Percentiles rank a stretch among this genome's conserved stretches.
Evolutionary conservation across 1,140 invertebrate genomes (phyloP).

Genomic region (Holotrichia oblita): DNA sequence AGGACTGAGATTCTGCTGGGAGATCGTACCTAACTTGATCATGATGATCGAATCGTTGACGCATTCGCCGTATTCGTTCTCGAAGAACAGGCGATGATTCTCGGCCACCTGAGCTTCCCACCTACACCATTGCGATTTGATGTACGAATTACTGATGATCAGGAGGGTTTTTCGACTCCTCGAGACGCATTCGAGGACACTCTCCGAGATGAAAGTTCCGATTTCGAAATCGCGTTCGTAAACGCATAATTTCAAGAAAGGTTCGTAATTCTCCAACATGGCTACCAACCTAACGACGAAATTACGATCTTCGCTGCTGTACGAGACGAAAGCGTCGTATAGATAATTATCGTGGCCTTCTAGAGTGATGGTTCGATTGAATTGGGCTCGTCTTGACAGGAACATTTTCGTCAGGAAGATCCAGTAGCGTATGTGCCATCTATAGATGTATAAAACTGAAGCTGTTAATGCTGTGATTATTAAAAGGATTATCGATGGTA

Average conservation of each 20-base stretch:
- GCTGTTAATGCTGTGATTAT: slow-evolving; percentile 21
- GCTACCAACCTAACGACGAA: slow-evolving; percentile 68
- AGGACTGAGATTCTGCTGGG: slow-evolving; percentile 64
- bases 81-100: slow-evolving; percentile 64
- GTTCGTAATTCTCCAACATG: slow-evolving; percentile 66
- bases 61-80: slow-evolving; percentile 59
- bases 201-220: slow-evolving; percentile 69
- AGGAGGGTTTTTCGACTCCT: slow-evolving; percentile 70
- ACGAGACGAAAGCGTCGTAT: slow-evolving; percentile 75
- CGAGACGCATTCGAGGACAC: slow-evolving; percentile 68
- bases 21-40: slow-evolving; percentile 67
- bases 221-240: slow-evolving; percentile 74
- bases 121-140: slow-evolving; percentile 73
- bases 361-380: slow-evolving; percentile 46
- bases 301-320: slow-evolving; percentile 69
- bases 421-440: slow-evolving; percentile 65
- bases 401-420: slow-evolving; percentile 61
- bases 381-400: slow-evolving; percentile 33
- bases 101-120: slow-evolving; percentile 73
- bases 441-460: slow-evolving; percentile 47
- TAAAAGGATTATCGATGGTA: slow-evolving; percentile 19
- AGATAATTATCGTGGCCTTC: slow-evolving; percentile 58
- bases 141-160: slow-evolving; percentile 71
- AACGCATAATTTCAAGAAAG: slow-evolving; percentile 69
- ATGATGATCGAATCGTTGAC: slow-evolving; percentile 68